Conservation (phyloP, 2,113 vertebrate genomes). For the Pyrgilauda ruficollis region DNA sequence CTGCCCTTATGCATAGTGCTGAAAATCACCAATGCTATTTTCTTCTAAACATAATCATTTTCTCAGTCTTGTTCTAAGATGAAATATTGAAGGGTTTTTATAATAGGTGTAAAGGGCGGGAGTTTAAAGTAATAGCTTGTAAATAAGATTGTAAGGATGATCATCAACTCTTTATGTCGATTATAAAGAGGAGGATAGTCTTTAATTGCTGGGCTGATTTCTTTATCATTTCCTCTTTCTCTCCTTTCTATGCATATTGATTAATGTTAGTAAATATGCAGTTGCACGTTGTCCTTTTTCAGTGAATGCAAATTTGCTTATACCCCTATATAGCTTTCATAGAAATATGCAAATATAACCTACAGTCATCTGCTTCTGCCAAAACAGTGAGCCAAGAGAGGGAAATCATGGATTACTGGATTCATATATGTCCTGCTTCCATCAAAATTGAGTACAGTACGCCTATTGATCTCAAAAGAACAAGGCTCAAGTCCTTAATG, state of each 20-base stretch:
- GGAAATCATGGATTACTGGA: neutral
- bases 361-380: constrained; percentile 19
- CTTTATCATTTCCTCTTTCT: constrained; percentile 56
- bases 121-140: constrained; percentile 46
- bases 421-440: neutral
- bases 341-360: constrained; percentile 46
- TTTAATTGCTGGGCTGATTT: constrained; percentile 57
- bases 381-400: constrained; percentile 3
- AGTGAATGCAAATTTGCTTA: constrained; percentile 10
- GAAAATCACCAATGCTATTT: constrained; percentile 56
- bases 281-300: constrained; percentile 16
- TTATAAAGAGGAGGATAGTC: neutral
- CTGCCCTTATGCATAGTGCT: constrained; percentile 55
- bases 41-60: constrained; percentile 9
- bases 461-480: neutral
- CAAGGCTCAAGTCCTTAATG: constrained; percentile 19
- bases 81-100: constrained; percentile 30
- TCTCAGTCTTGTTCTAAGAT: constrained; percentile 21
- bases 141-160: constrained; percentile 40
- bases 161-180: neutral
- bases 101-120: constrained; percentile 16
- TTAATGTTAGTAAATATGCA: constrained; percentile 52
- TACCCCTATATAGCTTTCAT: neutral
- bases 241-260: constrained; percentile 65
- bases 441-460: neutral